phyloP scores from a whole-genome alignment of 2,113 vertebrate genomes.

The Pogona vitticeps region DNA sequence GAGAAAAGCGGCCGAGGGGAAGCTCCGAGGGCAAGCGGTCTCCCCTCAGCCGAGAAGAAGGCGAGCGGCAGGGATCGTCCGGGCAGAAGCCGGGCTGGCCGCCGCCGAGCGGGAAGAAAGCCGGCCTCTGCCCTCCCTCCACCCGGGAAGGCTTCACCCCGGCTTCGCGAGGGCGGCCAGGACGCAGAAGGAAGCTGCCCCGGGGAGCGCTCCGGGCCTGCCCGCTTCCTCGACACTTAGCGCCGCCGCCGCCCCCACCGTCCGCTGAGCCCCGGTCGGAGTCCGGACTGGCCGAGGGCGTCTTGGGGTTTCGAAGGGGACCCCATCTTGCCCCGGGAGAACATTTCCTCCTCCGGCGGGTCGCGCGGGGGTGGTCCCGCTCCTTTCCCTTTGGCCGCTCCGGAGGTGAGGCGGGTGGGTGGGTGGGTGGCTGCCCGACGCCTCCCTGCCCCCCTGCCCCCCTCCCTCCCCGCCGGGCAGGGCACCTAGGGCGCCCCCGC shows the following conservation, averaged over 20 bases:
- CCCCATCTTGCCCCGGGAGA: not conserved
- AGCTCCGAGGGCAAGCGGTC: not conserved
- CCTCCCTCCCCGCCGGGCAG: no score
- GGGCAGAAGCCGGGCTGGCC: no score
- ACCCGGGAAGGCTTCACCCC: not conserved
- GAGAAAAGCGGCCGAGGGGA: not conserved
- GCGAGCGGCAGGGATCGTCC: no score
- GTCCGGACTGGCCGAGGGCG: no score
- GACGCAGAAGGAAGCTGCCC: not conserved
- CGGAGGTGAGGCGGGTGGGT: no score
- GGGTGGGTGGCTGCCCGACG: no score
- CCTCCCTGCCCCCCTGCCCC: not conserved
- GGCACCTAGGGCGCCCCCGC: no score
- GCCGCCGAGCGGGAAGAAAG: not conserved
- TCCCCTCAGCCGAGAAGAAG: no score
- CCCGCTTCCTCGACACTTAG: no score
- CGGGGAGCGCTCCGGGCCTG: not conserved
- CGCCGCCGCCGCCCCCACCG: no score
- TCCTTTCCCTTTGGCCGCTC: no score
- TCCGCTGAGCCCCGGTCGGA: not conserved
- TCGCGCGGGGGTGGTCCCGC: not conserved
- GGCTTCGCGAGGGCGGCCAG: not conserved
- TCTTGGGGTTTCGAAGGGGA: not conserved
- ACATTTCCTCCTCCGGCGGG: not conserved
- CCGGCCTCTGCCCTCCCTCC: not conserved